Base-by-base conservation (phyloP, 2,797 vertebrate species). In the Heterohyrax brucei region DNA sequence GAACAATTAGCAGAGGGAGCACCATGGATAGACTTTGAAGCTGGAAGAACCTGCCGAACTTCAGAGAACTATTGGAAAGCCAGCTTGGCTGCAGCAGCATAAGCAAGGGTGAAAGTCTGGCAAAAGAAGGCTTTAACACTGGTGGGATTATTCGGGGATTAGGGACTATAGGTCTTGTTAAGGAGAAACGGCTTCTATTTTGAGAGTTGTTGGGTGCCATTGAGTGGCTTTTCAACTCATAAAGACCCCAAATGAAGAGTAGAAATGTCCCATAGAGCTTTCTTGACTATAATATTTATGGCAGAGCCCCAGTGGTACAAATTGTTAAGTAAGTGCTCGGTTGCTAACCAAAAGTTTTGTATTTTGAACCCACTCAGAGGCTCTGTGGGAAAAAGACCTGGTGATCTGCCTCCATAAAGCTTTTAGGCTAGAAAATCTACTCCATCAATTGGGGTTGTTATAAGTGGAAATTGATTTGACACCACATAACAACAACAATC, bases 61-160 rank as follows among this genome's bases (percentile, higher is more conserved):
- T 5, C 26, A 10, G 19, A 26, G 48, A 61, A 12, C 18, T 24
- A 16, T 1, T 3, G 7, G 91, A 53, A 53, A 66, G 21, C 39
- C 5, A 26, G 68, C 9, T 82, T 22, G 56, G 66, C 59, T 18
- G 59, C 59, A 53, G 26, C 26, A 0, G 12, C 48, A 39, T 1
- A 10, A 0, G 0, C 2, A 1, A 0, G 21, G 16, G 33, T 12
- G 8, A 10, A 19, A 13, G 77, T 50, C 22, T 7, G 44, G 19
- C 53, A n/a, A 64, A 18, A 16, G 5, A 18, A 26, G 39, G 48
- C 72, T 2, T 10, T 21, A 12, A 14, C 0, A 28, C 6, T 0
- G 16, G 3, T 10, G 24, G 56, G 26, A 44, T 44, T 26, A 1
- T 39, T 0, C 7, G 0, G 6, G 39, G 24, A 14, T 24, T 77